Conservation (phyloP, 2,113 vertebrate species). For the Lynx canadensis region DNA sequence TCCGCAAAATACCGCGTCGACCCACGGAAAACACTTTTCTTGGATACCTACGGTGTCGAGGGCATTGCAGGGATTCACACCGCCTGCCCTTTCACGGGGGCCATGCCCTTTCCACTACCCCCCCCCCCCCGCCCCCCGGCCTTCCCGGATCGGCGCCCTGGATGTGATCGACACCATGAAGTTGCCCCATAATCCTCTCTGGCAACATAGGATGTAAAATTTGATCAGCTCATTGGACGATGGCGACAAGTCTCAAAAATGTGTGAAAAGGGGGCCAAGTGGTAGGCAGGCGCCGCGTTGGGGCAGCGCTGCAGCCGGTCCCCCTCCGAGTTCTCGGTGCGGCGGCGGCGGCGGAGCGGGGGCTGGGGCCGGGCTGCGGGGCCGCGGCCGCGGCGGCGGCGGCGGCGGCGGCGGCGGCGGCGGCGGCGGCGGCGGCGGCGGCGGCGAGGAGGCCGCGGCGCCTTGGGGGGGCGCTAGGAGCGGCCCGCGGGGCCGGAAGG, state of each 20-base stretch:
- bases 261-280: constrained; percentile 58
- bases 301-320: constrained; percentile 5
- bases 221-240: constrained; percentile 73
- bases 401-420: background rate
- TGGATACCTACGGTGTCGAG: constrained; percentile 69
- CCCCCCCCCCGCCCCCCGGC: constrained; percentile 39
- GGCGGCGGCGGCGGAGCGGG: background rate
- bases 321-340: background rate
- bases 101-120: constrained; percentile 47
- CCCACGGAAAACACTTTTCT: background rate
- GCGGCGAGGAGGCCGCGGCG: constrained; percentile 69
- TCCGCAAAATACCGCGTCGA: background rate
- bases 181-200: constrained; percentile 74
- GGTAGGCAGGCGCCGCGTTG: background rate
- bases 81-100: background rate
- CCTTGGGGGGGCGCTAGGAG: constrained; percentile 72
- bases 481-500: constrained; percentile 17
- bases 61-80: background rate
- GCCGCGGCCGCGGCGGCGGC: background rate
- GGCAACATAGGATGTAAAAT: constrained; percentile 65
- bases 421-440: background rate
- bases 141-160: constrained; percentile 44
- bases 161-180: constrained; percentile 59
- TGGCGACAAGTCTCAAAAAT: constrained; percentile 73
- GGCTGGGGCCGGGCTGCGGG: background rate